Conservation (phyloP, 2,797 vertebrate genomes). For the Gastrophryne carolinensis region DNA sequence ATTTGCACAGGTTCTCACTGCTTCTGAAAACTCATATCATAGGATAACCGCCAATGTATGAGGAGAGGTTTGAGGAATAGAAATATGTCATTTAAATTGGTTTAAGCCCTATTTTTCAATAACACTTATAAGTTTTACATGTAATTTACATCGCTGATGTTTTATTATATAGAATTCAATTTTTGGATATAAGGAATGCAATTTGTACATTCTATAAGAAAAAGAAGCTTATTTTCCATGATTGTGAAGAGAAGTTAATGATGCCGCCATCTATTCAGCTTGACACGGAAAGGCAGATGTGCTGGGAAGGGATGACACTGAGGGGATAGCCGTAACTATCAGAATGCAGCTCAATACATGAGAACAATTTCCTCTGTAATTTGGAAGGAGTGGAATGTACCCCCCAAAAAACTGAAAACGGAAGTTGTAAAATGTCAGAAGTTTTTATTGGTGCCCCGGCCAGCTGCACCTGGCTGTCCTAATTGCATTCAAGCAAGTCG, state of each 20-base stretch:
- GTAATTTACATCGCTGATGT: too few species aligned
- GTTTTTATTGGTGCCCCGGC: slow-evolving; percentile 83
- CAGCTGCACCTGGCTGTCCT: slow-evolving; percentile 90
- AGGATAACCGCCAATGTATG: too few species aligned
- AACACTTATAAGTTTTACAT: too few species aligned
- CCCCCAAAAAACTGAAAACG: slow-evolving; percentile 69
- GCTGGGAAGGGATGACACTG: slow-evolving; percentile 34
- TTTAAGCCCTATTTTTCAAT: too few species aligned
- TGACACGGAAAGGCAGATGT: background rate
- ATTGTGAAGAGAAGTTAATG: background rate
- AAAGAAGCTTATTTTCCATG: background rate
- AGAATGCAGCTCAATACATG: slow-evolving; percentile 66
- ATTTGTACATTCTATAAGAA: too few species aligned
- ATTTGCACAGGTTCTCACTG: too few species aligned
- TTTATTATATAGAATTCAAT: too few species aligned
- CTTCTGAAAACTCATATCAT: too few species aligned
- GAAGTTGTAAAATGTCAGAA: slow-evolving; percentile 96
- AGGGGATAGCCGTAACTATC: slow-evolving; percentile 57
- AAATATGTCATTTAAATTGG: too few species aligned
- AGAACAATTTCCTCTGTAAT: slow-evolving; percentile 74
- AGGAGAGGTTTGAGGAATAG: too few species aligned
- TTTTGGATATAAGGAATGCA: too few species aligned
- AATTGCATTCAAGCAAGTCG: slow-evolving; percentile 85
- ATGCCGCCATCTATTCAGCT: background rate
- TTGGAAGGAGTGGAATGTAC: slow-evolving; percentile 73